phyloP scores from a whole-genome alignment of 1,140 invertebrate species.

The Antheraea mylitta region DNA sequence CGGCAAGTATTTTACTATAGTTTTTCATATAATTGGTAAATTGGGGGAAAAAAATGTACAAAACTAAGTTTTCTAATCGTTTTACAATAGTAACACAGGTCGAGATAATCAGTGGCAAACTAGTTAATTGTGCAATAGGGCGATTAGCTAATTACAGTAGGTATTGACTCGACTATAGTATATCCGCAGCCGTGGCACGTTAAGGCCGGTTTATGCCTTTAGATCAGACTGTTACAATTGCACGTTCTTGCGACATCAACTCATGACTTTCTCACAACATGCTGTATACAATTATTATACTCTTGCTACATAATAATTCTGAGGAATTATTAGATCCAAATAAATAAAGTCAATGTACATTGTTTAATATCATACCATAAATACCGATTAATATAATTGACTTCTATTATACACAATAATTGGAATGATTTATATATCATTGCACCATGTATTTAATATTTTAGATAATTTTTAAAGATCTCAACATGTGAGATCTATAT shows the following conservation, averaged over 20 bases:
- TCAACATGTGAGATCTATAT: too few relatives aligned
- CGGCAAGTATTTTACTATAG: too few relatives aligned
- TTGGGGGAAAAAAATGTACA: neutral
- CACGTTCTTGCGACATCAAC: slow-evolving; percentile 14
- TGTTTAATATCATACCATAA: too few relatives aligned
- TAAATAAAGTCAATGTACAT: neutral
- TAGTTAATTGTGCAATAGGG: slow-evolving; percentile 40
- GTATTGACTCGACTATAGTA: slow-evolving; percentile 6
- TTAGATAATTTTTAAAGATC: too few relatives aligned
- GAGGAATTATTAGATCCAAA: neutral
- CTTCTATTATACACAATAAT: too few relatives aligned
- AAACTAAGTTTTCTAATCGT: slow-evolving; percentile 21
- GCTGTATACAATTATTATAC: neutral
- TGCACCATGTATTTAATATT: too few relatives aligned
- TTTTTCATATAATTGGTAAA: too few relatives aligned
- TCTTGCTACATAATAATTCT: neutral
- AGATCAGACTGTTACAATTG: slow-evolving; percentile 16
- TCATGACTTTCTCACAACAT: slow-evolving; percentile 13
- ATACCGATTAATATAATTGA: too few relatives aligned
- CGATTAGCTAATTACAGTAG: slow-evolving; percentile 47
- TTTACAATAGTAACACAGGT: slow-evolving; percentile 15
- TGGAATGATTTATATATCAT: too few relatives aligned
- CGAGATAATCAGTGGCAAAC: slow-evolving; percentile 25
- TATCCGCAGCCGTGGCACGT: slow-evolving; percentile 5
- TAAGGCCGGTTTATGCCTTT: slow-evolving; percentile 16